phyloP scores from a whole-genome alignment of 2,113 vertebrate species.

The Castor canadensis region DNA sequence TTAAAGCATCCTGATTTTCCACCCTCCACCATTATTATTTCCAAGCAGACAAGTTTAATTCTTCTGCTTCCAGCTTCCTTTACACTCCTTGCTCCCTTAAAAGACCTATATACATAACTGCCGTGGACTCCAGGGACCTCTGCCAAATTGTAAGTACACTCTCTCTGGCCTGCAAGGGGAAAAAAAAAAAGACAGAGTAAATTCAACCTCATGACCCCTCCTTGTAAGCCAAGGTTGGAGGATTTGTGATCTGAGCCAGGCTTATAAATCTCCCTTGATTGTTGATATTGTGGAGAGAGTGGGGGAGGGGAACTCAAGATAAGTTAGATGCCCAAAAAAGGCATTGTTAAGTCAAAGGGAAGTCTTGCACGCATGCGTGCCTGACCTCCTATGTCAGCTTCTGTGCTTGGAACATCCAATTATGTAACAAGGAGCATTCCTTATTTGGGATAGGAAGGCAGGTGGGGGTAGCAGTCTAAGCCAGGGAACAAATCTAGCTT shows the following conservation, averaged over 20 bases:
- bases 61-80: conserved; percentile 38
- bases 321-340: conserved; percentile 88
- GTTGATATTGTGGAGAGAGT: conserved; percentile 61
- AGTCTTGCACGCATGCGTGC: conserved; percentile 17
- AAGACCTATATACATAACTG: conserved; percentile 42
- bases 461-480: background rate
- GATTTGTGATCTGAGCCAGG: conserved; percentile 68
- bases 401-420: conserved; percentile 62
- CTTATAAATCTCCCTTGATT: conserved; percentile 72
- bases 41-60: conserved; percentile 8
- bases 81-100: conserved; percentile 32
- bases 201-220: conserved; percentile 70
- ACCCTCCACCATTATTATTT: background rate
- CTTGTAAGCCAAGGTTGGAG: conserved; percentile 67
- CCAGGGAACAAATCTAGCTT: conserved; percentile 62
- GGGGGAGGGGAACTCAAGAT: conserved; percentile 15
- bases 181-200: conserved; percentile 54
- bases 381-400: conserved; percentile 37
- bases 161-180: background rate
- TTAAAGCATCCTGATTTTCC: background rate
- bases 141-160: background rate
- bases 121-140: background rate
- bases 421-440: conserved; percentile 82
- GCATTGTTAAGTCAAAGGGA: conserved; percentile 84
- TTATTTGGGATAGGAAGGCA: conserved; percentile 71